Conservation (phyloP, 2,113 vertebrate genomes). For the Petrocephalus microphthalmus region DNA sequence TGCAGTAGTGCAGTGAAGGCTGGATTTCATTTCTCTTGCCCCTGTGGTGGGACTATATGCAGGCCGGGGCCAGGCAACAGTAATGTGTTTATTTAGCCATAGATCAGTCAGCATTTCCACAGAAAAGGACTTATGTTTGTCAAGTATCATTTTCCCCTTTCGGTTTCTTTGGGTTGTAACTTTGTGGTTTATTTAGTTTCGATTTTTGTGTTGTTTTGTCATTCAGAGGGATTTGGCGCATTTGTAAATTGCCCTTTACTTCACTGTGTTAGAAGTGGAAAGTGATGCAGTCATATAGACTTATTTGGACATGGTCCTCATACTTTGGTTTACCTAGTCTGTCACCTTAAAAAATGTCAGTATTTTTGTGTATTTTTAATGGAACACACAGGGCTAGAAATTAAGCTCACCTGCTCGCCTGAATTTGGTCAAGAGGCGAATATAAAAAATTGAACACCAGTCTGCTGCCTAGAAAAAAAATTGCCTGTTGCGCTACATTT, state of each 20-base stretch:
- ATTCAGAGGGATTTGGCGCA: neutral
- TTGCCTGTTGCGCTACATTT: neutral
- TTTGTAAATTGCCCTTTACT: neutral
- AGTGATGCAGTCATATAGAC: neutral
- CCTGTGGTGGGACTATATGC: neutral
- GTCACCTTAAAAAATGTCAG: neutral
- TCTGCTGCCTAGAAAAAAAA: neutral
- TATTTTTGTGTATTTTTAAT: neutral
- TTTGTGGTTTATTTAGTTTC: neutral
- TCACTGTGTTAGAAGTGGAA: neutral
- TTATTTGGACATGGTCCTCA: neutral
- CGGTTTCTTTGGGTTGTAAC: neutral
- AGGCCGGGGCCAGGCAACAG: neutral
- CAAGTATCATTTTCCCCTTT: neutral
- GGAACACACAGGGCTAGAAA: neutral
- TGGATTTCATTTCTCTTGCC: conserved; percentile 4
- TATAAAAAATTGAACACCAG: neutral
- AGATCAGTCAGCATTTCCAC: conserved; percentile 2
- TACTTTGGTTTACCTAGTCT: neutral
- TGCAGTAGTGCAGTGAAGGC: neutral
- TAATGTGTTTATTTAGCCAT: conserved; percentile 11
- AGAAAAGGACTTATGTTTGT: neutral
- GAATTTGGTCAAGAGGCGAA: neutral
- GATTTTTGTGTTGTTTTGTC: conserved; percentile 5
- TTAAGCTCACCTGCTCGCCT: neutral